phyloP scores from a whole-genome alignment of 2,113 vertebrate species.

The Gobiocypris rarus region DNA sequence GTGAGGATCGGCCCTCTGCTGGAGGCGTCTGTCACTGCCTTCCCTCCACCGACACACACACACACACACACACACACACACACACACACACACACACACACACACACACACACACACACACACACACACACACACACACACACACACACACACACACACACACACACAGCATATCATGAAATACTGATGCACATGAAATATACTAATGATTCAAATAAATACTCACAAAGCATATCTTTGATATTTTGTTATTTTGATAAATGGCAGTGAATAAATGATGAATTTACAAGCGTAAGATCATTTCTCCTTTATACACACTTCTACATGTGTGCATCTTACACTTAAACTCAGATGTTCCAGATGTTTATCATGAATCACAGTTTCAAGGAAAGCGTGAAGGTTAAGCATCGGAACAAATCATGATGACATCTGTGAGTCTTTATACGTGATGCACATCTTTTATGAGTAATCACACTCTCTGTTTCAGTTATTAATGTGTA shows the following conservation, averaged over 20 bases:
- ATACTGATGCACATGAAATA: background rate
- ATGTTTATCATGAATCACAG: background rate
- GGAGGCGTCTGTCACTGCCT: conserved; percentile 13
- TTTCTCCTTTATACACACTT: no score
- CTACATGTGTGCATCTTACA: no score
- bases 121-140: no score
- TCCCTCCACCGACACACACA: background rate
- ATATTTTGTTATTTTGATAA: no score
- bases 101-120: background rate
- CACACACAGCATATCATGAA: background rate
- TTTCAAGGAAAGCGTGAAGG: background rate
- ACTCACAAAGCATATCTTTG: no score
- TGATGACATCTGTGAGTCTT: background rate
- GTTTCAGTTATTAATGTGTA: background rate
- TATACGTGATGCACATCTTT: background rate
- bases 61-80: background rate
- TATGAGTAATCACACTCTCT: conserved; percentile 14
- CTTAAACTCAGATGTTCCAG: background rate
- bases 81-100: background rate
- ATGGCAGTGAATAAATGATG: no score
- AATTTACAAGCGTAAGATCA: no score
- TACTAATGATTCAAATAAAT: no score
- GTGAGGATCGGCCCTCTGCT: conserved; percentile 12
- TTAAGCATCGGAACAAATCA: background rate
- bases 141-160: background rate